A percentile compares a stretch with the other conserved stretches of the same genome.
Evolutionary conservation across 2,113 vertebrate genomes (phyloP).

Genomic region (Phrynosoma blainvillii): DNA sequence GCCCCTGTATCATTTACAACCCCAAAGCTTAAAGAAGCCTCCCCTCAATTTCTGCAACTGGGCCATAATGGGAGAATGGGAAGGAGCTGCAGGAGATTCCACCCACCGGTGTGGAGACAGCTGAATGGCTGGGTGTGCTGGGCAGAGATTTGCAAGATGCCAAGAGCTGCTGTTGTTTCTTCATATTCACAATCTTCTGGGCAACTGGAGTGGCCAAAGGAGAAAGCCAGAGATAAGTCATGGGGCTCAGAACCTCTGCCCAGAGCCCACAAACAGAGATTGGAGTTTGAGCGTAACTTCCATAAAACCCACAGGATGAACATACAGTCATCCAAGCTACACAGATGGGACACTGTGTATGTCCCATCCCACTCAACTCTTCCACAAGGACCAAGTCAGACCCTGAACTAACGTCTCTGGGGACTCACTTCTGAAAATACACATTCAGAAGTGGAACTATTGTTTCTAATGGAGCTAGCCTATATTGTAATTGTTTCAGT

Average conservation of each 20-base stretch:
- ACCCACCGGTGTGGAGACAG: conserved; percentile 86
- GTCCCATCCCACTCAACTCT: neutral
- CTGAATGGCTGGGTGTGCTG: conserved; percentile 92
- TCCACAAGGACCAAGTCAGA: neutral
- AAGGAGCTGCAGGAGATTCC: conserved; percentile 33
- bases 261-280: neutral
- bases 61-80: neutral
- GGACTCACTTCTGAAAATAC: too few species aligned
- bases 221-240: neutral
- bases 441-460: neutral
- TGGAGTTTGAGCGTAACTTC: too few species aligned
- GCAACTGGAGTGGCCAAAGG: conserved; percentile 76
- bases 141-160: conserved; percentile 95
- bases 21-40: neutral
- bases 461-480: neutral
- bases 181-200: conserved; percentile 88
- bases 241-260: accelerated
- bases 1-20: neutral
- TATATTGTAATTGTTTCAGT: neutral
- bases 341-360: neutral
- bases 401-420: neutral
- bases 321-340: neutral
- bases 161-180: conserved; percentile 88
- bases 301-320: neutral
- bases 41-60: neutral